Percentiles rank a stretch among this genome's conserved stretches.
phyloP scores from a whole-genome alignment of 2,113 vertebrate genomes.

The Zonotrichia leucophrys region DNA sequence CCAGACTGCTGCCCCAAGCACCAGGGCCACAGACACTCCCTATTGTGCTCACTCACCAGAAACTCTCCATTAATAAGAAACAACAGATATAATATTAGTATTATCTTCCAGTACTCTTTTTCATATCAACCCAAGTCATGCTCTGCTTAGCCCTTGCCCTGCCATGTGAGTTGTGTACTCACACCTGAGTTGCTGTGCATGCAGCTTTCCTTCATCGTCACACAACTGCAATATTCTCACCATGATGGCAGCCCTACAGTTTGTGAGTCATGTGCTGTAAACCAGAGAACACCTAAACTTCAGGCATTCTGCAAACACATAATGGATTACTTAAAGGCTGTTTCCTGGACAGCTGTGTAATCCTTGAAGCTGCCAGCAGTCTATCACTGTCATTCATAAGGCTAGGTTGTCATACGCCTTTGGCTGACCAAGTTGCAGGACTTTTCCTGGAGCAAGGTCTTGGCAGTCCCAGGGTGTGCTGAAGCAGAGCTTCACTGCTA shows the following conservation, averaged over 20 bases:
- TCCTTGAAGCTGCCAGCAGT: neutral
- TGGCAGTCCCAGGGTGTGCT: neutral
- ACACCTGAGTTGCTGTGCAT: neutral
- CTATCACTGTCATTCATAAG: neutral
- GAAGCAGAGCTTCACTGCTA: neutral
- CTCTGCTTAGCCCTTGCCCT: neutral
- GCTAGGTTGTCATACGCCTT: neutral
- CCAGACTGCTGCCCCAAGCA: neutral
- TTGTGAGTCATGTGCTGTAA: neutral
- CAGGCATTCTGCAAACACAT: rapidly evolving
- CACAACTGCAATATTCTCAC: neutral
- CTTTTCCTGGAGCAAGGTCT: neutral
- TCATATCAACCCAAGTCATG: neutral
- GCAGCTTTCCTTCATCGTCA: rapidly evolving
- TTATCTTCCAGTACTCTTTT: neutral
- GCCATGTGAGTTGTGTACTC: neutral
- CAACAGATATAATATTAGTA: neutral
- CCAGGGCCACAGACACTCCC: neutral
- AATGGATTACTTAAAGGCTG: neutral
- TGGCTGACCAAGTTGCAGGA: neutral
- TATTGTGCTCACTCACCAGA: neutral
- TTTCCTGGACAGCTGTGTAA: neutral
- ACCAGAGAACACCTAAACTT: neutral
- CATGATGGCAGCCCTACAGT: neutral
- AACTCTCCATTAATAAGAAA: neutral